Evolutionary conservation across 1,140 invertebrate genomes (phyloP), one percentile per base, ranked within the genome.

Genomic region (Bombus ignitus): DNA sequence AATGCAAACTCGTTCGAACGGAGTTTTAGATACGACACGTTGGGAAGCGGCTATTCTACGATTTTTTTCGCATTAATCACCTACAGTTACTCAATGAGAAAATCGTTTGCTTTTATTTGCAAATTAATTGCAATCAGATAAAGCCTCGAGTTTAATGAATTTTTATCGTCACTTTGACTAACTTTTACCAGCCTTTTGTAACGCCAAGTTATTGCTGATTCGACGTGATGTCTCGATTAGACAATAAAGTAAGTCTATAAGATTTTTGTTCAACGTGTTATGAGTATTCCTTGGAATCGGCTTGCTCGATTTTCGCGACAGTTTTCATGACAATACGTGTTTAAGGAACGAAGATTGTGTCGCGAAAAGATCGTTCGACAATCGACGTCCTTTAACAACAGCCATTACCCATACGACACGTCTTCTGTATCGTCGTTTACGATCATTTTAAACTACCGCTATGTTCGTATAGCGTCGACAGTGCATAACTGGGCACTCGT

Each of bases 391-490:
- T 39, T 80, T 79, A 79, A 71, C 77, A 57, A 12, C 72, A 28
- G 28, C 57, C 68, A 72, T 88, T 88, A 79, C 79, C 78, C 66
- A 28, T 79, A 47, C 78, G 66, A 81, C 82, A 83, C 62, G 39
- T 68, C 72, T 62, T 53, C 59, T 77, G 44, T 66, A 87, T 86
- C 77, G 72, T 76, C 77, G 70, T 79, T 84, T 87, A 89, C 87
- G 73, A 90, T 90, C 88, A 65, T 83, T 89, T 87, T 87, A 89
- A 89, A 68, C 77, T 35, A 28, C 44, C 62, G 71, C 37, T 71
- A 79, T 42, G 73, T 87, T 65, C 81, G 85, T 81, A 65, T 44
- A 57, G 35, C 59, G 57, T 37, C 66, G 85, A 87, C 81, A 84
- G 81, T 42, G 85, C 83, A 85, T 86, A 90, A 87, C 87, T 72